Evolutionary conservation across 1,140 invertebrate species (phyloP).

Genomic region (Scaptomyza montana): DNA sequence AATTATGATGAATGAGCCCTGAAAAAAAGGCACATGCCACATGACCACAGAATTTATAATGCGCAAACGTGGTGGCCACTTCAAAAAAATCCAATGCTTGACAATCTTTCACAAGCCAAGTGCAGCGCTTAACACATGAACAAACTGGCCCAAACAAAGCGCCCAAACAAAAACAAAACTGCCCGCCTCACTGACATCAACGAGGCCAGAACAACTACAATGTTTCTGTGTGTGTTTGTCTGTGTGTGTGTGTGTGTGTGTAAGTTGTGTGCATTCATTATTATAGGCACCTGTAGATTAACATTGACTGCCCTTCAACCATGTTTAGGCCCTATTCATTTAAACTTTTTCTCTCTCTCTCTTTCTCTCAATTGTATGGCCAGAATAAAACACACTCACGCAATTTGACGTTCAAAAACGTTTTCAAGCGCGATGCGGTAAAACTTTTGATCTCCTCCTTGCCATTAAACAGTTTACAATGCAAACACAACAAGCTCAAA

Average conservation of each 20-base stretch:
- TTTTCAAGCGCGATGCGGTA: conserved; percentile 19
- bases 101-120: conserved; percentile 48
- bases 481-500: neutral
- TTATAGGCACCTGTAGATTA: conserved; percentile 64
- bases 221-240: conserved; percentile 4
- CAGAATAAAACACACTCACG: conserved; percentile 10
- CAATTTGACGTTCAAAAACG: conserved; percentile 12
- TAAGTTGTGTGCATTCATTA: conserved; percentile 37
- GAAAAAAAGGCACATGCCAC: conserved; percentile 6
- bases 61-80: conserved; percentile 63
- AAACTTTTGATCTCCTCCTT: conserved; percentile 10
- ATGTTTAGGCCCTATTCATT: conserved; percentile 61
- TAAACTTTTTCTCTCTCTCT: too few species aligned
- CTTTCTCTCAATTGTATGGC: conserved; percentile 35
- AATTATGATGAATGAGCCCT: conserved; percentile 72
- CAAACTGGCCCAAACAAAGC: conserved; percentile 26
- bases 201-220: conserved; percentile 15
- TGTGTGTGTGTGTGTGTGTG: conserved; percentile 11
- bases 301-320: conserved; percentile 66
- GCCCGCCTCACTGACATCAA: conserved; percentile 42
- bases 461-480: neutral
- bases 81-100: conserved; percentile 41
- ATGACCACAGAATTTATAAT: conserved; percentile 67
- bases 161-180: conserved; percentile 24
- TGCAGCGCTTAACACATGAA: conserved; percentile 47